Conservation (phyloP, 2,888 invertebrate genomes). For the Aplocera efformata region DNA sequence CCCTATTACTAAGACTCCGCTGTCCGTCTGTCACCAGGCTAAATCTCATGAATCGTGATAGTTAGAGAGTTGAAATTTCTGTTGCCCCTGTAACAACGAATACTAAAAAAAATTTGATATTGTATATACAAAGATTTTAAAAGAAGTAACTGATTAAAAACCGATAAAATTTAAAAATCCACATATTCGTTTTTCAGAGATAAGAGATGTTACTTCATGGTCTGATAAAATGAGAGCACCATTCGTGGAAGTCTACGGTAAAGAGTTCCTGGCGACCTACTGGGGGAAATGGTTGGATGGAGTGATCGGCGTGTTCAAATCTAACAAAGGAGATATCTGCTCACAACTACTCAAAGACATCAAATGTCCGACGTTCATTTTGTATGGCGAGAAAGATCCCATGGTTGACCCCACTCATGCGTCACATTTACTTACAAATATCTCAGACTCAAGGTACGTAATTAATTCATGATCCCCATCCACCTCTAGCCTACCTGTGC, state of each 20-base stretch:
- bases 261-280: slow-evolving; percentile 83
- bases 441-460: slow-evolving; percentile 83
- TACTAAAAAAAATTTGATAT: too few species aligned
- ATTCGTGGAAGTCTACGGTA: slow-evolving; percentile 86
- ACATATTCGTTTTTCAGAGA: slow-evolving; percentile 60
- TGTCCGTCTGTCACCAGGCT: too few species aligned
- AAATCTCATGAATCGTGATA: too few species aligned
- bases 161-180: not conserved
- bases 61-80: too few species aligned
- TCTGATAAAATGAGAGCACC: slow-evolving; percentile 88
- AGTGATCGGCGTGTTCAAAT: slow-evolving; percentile 76
- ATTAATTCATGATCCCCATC: not conserved
- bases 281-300: slow-evolving; percentile 89
- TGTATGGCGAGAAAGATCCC: slow-evolving; percentile 92
- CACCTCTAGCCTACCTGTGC: too few species aligned
- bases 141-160: too few species aligned
- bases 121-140: too few species aligned
- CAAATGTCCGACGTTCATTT: slow-evolving; percentile 87
- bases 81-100: too few species aligned
- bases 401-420: slow-evolving; percentile 88
- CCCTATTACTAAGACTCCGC: too few species aligned
- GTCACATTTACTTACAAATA: slow-evolving; percentile 84
- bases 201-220: slow-evolving; percentile 88
- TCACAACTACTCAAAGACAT: slow-evolving; percentile 82
- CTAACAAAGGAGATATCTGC: slow-evolving; percentile 87